phyloP scores from a whole-genome alignment of 2,113 vertebrate species.

The Peromyscus leucopus region DNA sequence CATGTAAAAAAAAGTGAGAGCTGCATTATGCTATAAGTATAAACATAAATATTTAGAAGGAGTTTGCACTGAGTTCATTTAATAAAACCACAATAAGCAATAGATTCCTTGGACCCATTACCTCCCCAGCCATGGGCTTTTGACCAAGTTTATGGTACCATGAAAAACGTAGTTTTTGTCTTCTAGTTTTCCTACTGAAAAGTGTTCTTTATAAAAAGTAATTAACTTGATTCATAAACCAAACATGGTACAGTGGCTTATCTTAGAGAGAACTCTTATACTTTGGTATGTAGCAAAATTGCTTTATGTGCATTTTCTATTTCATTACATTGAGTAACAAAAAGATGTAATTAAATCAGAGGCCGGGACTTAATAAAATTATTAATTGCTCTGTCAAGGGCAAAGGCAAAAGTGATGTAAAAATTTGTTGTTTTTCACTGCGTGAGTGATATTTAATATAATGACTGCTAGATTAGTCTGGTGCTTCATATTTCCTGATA shows the following conservation, averaged over 20 bases:
- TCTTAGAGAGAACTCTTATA: neutral
- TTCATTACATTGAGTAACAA: slow-evolving; percentile 9
- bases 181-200: slow-evolving; percentile 13
- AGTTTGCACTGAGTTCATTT: neutral
- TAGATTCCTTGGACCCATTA: neutral
- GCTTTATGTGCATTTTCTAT: neutral
- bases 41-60: neutral
- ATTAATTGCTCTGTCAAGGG: neutral
- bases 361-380: slow-evolving; percentile 36
- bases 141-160: neutral
- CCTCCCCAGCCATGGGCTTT: neutral
- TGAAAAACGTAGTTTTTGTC: slow-evolving; percentile 27
- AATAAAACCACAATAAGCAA: neutral
- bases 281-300: slow-evolving; percentile 8
- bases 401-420: slow-evolving; percentile 13
- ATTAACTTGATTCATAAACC: slow-evolving; percentile 3
- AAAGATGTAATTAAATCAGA: slow-evolving; percentile 26
- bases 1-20: neutral
- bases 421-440: slow-evolving; percentile 47
- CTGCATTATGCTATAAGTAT: neutral
- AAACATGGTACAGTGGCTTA: neutral
- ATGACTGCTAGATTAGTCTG: neutral
- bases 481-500: neutral
- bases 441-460: neutral
- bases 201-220: slow-evolving; percentile 36